Evolutionary conservation across 2,888 invertebrate species (phyloP), one percentile per base, ranked within the genome.

Genomic region (Cenopis cana): DNA sequence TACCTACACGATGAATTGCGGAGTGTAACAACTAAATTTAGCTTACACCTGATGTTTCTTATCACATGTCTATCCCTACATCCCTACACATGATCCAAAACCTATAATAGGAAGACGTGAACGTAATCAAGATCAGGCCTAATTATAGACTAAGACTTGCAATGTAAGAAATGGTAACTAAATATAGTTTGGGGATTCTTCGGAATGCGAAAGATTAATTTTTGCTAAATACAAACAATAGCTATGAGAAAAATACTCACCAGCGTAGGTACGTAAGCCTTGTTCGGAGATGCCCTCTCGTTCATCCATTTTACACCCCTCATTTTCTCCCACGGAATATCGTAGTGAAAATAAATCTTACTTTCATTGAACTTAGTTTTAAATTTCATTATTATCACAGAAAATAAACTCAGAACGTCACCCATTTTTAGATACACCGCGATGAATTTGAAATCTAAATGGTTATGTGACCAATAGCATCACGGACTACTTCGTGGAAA

Each of bases 261-360:
- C 83, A 91, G 91, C 29, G 98, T 98, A 56, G 98, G 98, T 78
- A 95, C 95, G 88, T 98, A 98, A 1, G 98, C 97, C 87, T 95
- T 95, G 83, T 96, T 95, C 41, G 95, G 94, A 71, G 94, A 93
- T 61, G 97, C 97, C 82, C 94, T 95, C 79, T 95, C 94, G 91
- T 97, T 97, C 95, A 96, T 97, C 97, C 97, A 97, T 90, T 96
- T 95, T 68, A 96, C 93, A 59, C 85, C 72, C 78, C 89, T 91
- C 18, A 93, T 82, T 79, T 85, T 92, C 77, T 91, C 87, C 92
- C 90, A 90, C 33, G 91, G 90, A 79, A 91, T 80, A 86, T 92
- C 88, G 79, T 82, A 90, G 78, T 90, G 88, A 76, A 93, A 91
- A 88, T 88, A 88, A 81, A 91, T 82, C 80, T 90, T 91, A 83